phyloP scores from a whole-genome alignment of 2,113 vertebrate genomes.

The Xenopus borealis region DNA sequence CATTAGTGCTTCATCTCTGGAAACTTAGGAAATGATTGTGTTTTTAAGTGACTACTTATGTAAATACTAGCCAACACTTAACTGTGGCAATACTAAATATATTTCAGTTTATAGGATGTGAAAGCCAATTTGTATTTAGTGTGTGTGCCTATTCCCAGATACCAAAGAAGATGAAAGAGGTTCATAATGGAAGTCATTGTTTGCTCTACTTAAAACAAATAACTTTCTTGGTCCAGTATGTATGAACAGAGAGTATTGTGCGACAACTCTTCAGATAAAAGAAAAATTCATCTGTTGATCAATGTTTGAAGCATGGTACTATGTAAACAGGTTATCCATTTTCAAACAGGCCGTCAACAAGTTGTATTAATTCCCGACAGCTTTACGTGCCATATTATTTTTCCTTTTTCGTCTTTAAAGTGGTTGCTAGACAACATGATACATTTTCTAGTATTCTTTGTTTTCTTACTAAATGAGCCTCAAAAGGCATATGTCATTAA shows the following conservation, averaged over 20 bases:
- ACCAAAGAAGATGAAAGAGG: conserved; percentile 56
- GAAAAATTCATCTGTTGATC: conserved; percentile 49
- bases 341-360: conserved; percentile 52
- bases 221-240: conserved; percentile 48
- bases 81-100: neutral
- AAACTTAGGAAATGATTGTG: conserved; percentile 15
- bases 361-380: conserved; percentile 50
- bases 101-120: conserved; percentile 45
- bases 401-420: conserved; percentile 34
- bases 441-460: conserved; percentile 17
- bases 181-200: conserved; percentile 64
- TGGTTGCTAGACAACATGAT: conserved; percentile 66
- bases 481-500: conserved; percentile 51
- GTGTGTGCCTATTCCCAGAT: conserved; percentile 69
- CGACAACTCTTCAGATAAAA: conserved; percentile 61
- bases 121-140: conserved; percentile 52
- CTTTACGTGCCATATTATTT: conserved; percentile 48
- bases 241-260: conserved; percentile 49
- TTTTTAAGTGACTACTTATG: conserved; percentile 40
- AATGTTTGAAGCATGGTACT: conserved; percentile 51
- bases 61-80: conserved; percentile 38
- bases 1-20: conserved; percentile 15
- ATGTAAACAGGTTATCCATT: conserved; percentile 64
- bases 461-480: conserved; percentile 43
- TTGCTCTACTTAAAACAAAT: conserved; percentile 70